These are phyloP conservation scores for Isurus oxyrinchus DNA, from an alignment of 2,113 vertebrate species.

Conservation along the genomic window DNA sequence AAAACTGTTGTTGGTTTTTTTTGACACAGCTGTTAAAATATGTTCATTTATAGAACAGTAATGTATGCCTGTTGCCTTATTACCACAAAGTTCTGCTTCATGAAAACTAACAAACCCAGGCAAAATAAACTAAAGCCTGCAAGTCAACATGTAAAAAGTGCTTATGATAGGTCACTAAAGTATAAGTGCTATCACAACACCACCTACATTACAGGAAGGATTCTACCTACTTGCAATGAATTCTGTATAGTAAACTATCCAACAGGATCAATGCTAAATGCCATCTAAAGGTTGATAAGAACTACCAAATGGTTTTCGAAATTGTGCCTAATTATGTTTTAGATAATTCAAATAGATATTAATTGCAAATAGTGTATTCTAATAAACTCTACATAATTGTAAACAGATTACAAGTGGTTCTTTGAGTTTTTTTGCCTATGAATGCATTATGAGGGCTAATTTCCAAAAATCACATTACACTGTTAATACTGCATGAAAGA, in stretches of 20 bases:
- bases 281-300: neutral
- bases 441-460: neutral
- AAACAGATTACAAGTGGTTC: slow-evolving; percentile 18
- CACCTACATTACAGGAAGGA: neutral
- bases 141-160: slow-evolving; percentile 11
- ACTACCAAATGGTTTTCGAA: neutral
- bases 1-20: neutral
- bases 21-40: neutral
- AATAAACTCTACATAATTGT: neutral
- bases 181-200: neutral
- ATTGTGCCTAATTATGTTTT: neutral
- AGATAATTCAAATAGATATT: neutral
- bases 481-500: neutral
- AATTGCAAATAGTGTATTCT: neutral
- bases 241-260: neutral
- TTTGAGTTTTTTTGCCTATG: neutral
- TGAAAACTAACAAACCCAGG: neutral
- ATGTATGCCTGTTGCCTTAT: neutral
- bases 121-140: neutral
- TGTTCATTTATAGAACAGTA: neutral
- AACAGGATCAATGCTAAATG: neutral
- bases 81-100: neutral
- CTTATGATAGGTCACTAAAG: neutral
- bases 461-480: neutral
- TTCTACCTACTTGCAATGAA: neutral